phyloP scores from a whole-genome alignment of 2,888 invertebrate genomes.

The Sminthurides aquaticus region DNA sequence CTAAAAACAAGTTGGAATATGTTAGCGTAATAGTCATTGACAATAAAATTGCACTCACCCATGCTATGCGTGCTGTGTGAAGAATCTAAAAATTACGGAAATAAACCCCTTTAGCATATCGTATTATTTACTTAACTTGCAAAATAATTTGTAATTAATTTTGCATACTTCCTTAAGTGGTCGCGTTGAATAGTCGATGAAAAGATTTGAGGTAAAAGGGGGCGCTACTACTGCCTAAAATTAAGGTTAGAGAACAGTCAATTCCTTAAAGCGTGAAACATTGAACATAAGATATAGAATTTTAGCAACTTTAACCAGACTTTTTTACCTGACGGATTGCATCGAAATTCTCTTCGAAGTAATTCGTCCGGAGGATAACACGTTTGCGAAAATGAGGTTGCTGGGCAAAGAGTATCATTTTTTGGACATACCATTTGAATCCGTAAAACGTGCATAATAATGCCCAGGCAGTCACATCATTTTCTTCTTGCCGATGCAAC shows the following conservation, averaged over 20 bases:
- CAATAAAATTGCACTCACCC: too few species aligned
- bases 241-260: too few species aligned
- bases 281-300: too few species aligned
- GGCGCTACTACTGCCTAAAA: not conserved
- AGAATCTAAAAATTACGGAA: too few species aligned
- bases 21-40: too few species aligned
- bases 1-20: too few species aligned
- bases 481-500: not conserved
- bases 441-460: not conserved
- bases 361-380: not conserved
- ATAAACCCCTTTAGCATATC: too few species aligned
- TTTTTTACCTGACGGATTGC: not conserved
- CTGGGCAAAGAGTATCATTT: not conserved
- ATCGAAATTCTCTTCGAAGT: constrained; percentile 5
- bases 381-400: not conserved
- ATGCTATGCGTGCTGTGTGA: too few species aligned
- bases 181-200: not conserved
- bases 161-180: not conserved
- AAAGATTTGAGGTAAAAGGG: not conserved
- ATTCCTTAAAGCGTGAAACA: too few species aligned
- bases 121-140: too few species aligned
- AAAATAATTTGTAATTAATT: too few species aligned
- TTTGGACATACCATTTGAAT: not conserved
- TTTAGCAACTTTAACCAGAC: too few species aligned
- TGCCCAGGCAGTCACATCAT: constrained; percentile 5